Conservation (phyloP, 2,113 vertebrate genomes). For the Delphinapterus leucas region DNA sequence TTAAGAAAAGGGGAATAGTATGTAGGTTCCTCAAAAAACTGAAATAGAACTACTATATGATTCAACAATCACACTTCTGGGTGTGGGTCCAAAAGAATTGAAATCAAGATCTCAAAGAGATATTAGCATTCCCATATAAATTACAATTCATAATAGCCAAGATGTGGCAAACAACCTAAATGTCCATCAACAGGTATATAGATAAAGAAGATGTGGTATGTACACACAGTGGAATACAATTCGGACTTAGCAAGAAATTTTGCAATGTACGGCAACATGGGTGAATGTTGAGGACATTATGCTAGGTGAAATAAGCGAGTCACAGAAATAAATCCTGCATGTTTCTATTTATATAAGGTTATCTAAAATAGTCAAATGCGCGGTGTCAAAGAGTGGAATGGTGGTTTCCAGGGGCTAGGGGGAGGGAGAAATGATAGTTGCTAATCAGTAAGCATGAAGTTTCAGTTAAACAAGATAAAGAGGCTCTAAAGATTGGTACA, state of each 20-base stretch:
- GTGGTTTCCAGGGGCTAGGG: background rate
- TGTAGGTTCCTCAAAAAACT: background rate
- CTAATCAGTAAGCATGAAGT: background rate
- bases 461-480: background rate
- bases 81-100: background rate
- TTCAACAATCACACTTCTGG: background rate
- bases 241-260: background rate
- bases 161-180: background rate
- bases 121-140: background rate
- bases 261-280: background rate
- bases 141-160: background rate
- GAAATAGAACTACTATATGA: background rate
- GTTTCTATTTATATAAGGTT: background rate
- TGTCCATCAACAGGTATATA: background rate
- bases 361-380: background rate
- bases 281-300: background rate
- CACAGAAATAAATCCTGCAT: background rate
- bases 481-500: background rate
- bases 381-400: background rate
- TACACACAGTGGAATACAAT: background rate
- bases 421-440: background rate
- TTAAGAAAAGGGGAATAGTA: background rate
- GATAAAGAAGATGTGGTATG: background rate
- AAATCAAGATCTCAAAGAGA: background rate
- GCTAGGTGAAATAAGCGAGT: background rate